Evolutionary conservation across 1,140 invertebrate species (phyloP).

Genomic region (Ips nitidus): DNA sequence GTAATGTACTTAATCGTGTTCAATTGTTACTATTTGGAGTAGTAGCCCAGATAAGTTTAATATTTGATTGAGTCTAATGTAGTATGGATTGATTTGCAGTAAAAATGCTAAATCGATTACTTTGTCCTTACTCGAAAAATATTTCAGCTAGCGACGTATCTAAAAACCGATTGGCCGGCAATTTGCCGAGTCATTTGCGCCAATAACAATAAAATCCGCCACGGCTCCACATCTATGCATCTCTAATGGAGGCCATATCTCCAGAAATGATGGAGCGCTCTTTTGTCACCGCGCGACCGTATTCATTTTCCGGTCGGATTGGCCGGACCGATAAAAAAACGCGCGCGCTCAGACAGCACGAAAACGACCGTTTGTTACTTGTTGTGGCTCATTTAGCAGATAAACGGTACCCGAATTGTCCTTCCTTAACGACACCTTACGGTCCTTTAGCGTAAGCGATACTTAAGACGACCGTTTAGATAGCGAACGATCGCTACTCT

Average conservation of each 20-base stretch:
- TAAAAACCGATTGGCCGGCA: conserved; percentile 11
- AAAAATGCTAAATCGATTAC: too few species aligned
- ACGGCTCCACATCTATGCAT: conserved; percentile 37
- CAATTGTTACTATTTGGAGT: too few species aligned
- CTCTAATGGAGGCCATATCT: conserved; percentile 47
- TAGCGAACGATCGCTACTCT: conserved; percentile 11
- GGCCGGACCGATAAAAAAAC: conserved; percentile 42
- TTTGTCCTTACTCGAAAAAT: too few species aligned
- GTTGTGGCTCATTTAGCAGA: conserved; percentile 52
- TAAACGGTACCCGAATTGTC: conserved; percentile 49
- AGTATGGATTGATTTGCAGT: too few species aligned
- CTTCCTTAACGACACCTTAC: conserved; percentile 50
- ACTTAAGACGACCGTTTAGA: conserved; percentile 40
- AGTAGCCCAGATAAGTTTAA: too few species aligned
- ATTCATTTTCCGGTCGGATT: conserved; percentile 54
- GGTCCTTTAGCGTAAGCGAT: conserved; percentile 47
- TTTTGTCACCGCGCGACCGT: conserved; percentile 51
- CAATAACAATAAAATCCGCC: conserved; percentile 34
- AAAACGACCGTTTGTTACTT: conserved; percentile 47
- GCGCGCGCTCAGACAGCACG: conserved; percentile 42
- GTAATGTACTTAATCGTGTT: too few species aligned
- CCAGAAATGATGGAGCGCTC: conserved; percentile 53
- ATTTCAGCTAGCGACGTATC: too few species aligned
- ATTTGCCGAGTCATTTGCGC: conserved; percentile 46
- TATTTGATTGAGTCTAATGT: too few species aligned